Evolutionary conservation across 2,113 vertebrate genomes (phyloP).

Genomic region (Pelecanoides urinatrix): DNA sequence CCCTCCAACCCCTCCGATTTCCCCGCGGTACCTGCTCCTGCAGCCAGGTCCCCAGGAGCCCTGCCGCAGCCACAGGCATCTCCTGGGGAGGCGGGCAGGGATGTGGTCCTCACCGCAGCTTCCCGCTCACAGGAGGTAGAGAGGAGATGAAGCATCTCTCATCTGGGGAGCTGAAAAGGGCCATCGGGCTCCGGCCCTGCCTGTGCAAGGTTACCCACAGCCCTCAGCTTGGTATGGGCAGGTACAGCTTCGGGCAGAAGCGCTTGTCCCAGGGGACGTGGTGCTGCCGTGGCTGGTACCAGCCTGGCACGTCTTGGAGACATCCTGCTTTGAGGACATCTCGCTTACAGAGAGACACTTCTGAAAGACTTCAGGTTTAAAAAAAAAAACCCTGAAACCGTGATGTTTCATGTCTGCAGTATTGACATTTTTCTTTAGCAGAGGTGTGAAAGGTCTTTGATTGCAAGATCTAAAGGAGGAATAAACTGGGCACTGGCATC

Average conservation of each 20-base stretch:
- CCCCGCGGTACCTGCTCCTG: accelerated
- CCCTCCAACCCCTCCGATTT: accelerated
- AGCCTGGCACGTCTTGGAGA: not conserved
- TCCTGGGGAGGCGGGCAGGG: not conserved
- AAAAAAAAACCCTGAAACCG: not conserved
- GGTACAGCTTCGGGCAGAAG: not conserved
- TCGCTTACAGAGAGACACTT: not conserved
- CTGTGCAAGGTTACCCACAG: not conserved
- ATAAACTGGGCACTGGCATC: not conserved
- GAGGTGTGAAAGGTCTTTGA: not conserved
- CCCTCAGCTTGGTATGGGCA: not conserved
- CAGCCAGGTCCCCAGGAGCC: not conserved
- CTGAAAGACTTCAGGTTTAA: not conserved
- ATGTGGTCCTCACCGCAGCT: not conserved
- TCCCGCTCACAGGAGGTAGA: accelerated
- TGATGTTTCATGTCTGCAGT: accelerated
- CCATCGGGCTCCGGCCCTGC: not conserved
- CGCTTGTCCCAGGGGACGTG: not conserved
- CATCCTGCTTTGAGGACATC: not conserved
- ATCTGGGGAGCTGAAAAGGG: not conserved
- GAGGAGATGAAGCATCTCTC: not conserved
- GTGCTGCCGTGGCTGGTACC: not conserved
- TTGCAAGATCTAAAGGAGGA: not conserved
- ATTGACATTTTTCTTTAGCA: not conserved
- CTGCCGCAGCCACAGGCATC: not conserved